A percentile compares a stretch with the other conserved stretches of the same genome.
phyloP scores from a whole-genome alignment of 2,797 vertebrate species.

The Hyperoplus lanceolatus region DNA sequence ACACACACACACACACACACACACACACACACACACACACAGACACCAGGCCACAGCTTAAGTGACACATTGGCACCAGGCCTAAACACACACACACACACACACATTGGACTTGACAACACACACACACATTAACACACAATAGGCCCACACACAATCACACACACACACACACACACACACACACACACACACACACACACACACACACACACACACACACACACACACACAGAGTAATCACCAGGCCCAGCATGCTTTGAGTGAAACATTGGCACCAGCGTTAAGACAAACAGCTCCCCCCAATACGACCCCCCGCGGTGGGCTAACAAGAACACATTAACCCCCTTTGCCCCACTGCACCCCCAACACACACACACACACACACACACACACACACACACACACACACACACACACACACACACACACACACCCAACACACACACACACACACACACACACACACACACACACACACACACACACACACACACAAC shows the following conservation, averaged over 20 bases:
- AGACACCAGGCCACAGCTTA: no score
- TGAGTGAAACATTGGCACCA: constrained; percentile 87
- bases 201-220: background rate
- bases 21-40: no score
- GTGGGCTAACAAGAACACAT: constrained; percentile 85
- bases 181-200: no score
- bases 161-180: no score
- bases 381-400: constrained; percentile 2
- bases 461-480: constrained; percentile 1
- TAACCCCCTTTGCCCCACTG: constrained; percentile 71
- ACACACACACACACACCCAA: no score
- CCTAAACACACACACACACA: constrained; percentile 38
- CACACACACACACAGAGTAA: constrained; percentile 80
- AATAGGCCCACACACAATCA: no score
- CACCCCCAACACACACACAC: no score
- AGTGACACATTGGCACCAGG: no score
- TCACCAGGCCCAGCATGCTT: constrained; percentile 86
- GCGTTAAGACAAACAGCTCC: constrained; percentile 88
- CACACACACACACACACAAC: no score
- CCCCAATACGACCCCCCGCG: constrained; percentile 85
- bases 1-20: no score
- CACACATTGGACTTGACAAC: background rate
- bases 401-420: constrained; percentile 4
- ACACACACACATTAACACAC: constrained; percentile 6
- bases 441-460: constrained; percentile 4